Evolutionary conservation across 2,113 vertebrate genomes (phyloP), one percentile per base, ranked within the genome.

Genomic region (Polypterus senegalus): DNA sequence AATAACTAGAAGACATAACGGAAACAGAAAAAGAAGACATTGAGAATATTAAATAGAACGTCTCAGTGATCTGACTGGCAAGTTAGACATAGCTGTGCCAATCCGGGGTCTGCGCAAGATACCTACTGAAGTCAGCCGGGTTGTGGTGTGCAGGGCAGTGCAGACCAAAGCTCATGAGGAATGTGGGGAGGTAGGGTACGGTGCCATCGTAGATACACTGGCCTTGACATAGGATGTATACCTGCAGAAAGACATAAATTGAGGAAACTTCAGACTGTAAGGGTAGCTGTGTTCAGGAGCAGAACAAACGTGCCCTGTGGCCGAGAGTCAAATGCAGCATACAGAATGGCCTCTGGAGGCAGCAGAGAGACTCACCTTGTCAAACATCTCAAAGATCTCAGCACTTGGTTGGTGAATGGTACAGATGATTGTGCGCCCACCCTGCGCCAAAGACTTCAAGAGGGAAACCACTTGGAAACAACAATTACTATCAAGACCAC

Each of bases 341-440:
- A n/a, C n/a, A n/a, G n/a, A n/a, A n/a, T n/a, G n/a, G n/a, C n/a
- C n/a, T n/a, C n/a, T n/a, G n/a, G n/a, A n/a, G n/a, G n/a, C n/a
- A n/a, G n/a, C n/a, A n/a, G n/a, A n/a, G 45, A 9, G 43, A 9
- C 6, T 9, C 67, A 89, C 88, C 83, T 89, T 87, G 75, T 89
- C 85, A 0, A 89, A 89, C 84, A 86, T 86, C 72, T 89, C 87
- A 3, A 89, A 89, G 69, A 89, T 85, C 73, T 86, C 88, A 66
- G 87, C 88, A 3, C 88, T 89, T 73, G 88, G 88, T 76, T 89
- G 88, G 70, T 89, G 88, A 73, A 89, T 88, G 71, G 88, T 89
- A 68, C 88, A 89, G 74, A 89, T 89, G 73, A 89, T 80, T 9
- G 88, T 89, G 8, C 88, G 85, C 5, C 88, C 88, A 0, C 88